These are phyloP conservation scores for Campoplex nolae DNA, from an alignment of 2,888 invertebrate genomes.

Conservation along the genomic window DNA sequence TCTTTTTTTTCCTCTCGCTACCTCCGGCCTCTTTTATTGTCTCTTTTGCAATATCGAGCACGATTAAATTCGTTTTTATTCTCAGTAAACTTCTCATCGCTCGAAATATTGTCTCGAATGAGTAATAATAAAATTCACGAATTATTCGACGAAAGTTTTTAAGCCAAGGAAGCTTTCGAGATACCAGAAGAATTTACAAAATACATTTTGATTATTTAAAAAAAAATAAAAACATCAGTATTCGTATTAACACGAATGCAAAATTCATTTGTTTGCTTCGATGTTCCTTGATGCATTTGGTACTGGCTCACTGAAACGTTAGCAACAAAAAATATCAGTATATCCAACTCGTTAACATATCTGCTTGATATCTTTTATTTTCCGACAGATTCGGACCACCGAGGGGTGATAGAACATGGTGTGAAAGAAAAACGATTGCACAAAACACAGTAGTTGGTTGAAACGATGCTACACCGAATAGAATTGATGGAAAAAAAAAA, in stretches of 20 bases:
- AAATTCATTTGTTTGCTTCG: background rate
- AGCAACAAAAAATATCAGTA: background rate
- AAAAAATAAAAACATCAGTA: too few species aligned
- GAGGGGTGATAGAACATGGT: constrained; percentile 14
- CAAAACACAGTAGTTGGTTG: constrained; percentile 44
- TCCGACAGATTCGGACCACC: constrained; percentile 37
- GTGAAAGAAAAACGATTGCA: constrained; percentile 15
- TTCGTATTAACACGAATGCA: too few species aligned
- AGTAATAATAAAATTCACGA: background rate
- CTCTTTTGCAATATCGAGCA: constrained; percentile 33
- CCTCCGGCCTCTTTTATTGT: background rate
- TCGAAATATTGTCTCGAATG: background rate
- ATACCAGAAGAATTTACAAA: background rate
- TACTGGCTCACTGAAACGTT: background rate
- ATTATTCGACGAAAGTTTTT: background rate
- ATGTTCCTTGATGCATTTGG: background rate
- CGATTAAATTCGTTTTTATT: constrained; percentile 16
- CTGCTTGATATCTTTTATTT: background rate
- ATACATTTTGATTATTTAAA: too few species aligned
- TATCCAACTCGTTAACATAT: background rate
- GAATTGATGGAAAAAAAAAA: constrained; percentile 8
- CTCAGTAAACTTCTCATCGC: constrained; percentile 11
- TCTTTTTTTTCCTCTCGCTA: constrained; percentile 47
- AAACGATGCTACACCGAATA: constrained; percentile 42
- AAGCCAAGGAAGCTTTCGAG: too few species aligned